Evolutionary conservation across 1,140 invertebrate genomes (phyloP), one percentile per base, ranked within the genome.

Genomic region (Drosophila parvula): DNA sequence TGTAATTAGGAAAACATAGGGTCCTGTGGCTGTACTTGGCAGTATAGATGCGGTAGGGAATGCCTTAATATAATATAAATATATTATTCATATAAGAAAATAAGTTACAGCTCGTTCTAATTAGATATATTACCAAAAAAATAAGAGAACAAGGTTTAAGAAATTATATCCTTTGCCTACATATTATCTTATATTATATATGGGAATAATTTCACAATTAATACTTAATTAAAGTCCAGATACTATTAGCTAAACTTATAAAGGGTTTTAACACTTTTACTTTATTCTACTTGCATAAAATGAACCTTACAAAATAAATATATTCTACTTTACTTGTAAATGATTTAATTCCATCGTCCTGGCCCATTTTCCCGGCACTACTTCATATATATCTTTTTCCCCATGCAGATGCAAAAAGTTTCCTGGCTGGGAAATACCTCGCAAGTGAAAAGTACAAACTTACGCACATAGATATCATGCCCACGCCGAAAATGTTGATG

Each of bases 401-500:
- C 14, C 30, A 9, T 51, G 47, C 28, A 14, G 34, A 65, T 38
- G 18, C 18, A 58, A 78, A 71, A 86, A 76, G 43, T 79, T 81
- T 79, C 47, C 43, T 32, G 28, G 58, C 28, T 16, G 69, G 50
- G 61, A 79, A 79, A 64, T 69, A 77, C 36, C 56, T 58, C 34
- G 50, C 76, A 74, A 89, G 84, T 80, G 47, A 55, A 78, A 82
- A 83, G 77, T 70, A 51, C 41, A 55, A 34, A 22, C 53, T 61
- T 69, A 50, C 53, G 56, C 73, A 74, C 51, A 56, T 32, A 48
- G 56, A 45, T 48, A 71, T 45, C 32, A 53, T 16, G 14, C 47
- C 53, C 53, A 30, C 34, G 36, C 48, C 41, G 28, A 47, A 74
- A 43, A 56, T 55, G 56, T 57, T 67, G 63, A 65, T 59, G 76